Base-by-base conservation (phyloP, 1,140 invertebrate genomes). In the Platyscapa corneri region DNA sequence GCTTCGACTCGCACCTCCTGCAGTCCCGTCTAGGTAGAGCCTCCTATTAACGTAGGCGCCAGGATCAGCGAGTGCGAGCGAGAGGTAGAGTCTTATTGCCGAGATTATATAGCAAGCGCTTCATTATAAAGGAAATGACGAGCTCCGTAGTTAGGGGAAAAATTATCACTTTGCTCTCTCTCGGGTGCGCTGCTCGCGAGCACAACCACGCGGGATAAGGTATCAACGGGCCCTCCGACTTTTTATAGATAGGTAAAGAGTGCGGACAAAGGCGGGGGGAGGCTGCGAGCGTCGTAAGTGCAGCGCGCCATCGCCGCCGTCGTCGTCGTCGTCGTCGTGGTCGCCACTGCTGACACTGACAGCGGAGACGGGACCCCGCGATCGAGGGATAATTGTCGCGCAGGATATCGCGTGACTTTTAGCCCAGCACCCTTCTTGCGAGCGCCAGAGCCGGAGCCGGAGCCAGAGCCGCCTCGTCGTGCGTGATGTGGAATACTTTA, bases 161-260 rank as follows among this genome's bases (percentile, higher is more conserved):
- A 89, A 88, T 89, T 88, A 89, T 87, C 87, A 82, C 87, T 83
- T 82, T 86, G 82, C 85, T 37, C 64, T 1, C 64, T 18, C 20
- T 30, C 42, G 42, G 12, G 42, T 46, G 14, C 23, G 37, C 75
- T 20, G 32, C 34, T 14, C 7, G 5, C 12, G 42, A 5, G 42
- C 5, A 46, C 5, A 46, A 12, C 42, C 42, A 12, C 42, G 1
- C 32, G 34, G 76, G 76, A 80, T 74, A 74, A 74, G 70, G 70
- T 74, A 74, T 42, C 70, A 74, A n/a, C 37, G 34, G 27, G 37
- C 37, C 67, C 18, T 39, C 67, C 30, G 34, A 79, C 56, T 18
- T 56, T 64, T n/a, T 39, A n/a, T 49, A 77, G 3, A 53, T 20
- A 20, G 67, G 8, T 3, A 16, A 70, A 0, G 5, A 23, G 18